A percentile compares a stretch with the other conserved stretches of the same genome.
These are phyloP conservation scores for Chrysogorgia sp. DNA, from an alignment of 92 coral and sea anemone genomes.

Conservation along the genomic window DNA sequence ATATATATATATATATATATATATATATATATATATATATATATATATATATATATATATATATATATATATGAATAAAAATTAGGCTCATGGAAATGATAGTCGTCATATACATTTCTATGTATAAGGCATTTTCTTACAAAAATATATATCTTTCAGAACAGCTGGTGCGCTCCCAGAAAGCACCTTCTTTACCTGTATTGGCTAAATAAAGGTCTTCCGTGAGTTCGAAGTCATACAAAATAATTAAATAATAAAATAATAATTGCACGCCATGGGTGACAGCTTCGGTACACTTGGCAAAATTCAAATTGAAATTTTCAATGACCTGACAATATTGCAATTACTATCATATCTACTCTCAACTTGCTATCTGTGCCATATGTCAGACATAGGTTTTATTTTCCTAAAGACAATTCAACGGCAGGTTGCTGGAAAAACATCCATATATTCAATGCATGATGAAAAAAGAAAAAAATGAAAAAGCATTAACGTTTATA, in stretches of 20 bases:
- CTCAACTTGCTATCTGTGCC: constrained; percentile 30
- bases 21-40: too few relatives aligned
- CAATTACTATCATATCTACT: too few relatives aligned
- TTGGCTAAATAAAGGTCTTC: too few relatives aligned
- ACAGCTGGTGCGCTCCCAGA: constrained; percentile 44
- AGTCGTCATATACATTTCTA: neutral
- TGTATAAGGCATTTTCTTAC: constrained; percentile 12
- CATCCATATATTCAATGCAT: too few relatives aligned
- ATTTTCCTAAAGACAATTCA: too few relatives aligned
- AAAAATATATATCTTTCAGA: constrained; percentile 6
- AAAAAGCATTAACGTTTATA: too few relatives aligned
- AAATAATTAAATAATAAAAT: constrained; percentile 35
- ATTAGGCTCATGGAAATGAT: constrained; percentile 8
- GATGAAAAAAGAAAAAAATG: too few relatives aligned
- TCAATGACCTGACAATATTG: neutral
- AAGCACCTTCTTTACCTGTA: neutral
- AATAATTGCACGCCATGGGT: constrained; percentile 40
- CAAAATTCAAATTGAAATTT: constrained; percentile 29
- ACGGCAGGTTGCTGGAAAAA: too few relatives aligned
- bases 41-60: constrained; percentile 4
- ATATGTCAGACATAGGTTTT: too few relatives aligned
- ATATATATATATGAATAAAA: neutral
- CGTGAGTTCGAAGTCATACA: neutral
- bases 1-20: constrained; percentile 3
- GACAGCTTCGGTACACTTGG: constrained; percentile 32